Evolutionary conservation across 2,113 vertebrate genomes (phyloP).

Genomic region (Catharus minimus): DNA sequence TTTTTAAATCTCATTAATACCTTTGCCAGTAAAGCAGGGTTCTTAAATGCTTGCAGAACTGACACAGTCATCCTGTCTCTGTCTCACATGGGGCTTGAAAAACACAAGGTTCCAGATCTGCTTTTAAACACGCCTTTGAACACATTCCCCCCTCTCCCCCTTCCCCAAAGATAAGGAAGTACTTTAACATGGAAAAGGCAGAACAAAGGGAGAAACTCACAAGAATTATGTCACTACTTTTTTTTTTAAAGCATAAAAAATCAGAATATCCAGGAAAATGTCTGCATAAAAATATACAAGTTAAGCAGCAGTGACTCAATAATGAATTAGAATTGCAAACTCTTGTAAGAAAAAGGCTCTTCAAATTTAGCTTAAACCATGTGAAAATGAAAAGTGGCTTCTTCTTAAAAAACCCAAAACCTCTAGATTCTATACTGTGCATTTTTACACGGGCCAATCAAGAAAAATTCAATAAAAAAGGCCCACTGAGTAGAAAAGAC

Average conservation of each 20-base stretch:
- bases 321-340: neutral
- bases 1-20: constrained; percentile 42
- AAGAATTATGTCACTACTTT: neutral
- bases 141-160: neutral
- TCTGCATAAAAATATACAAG: neutral
- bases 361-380: neutral
- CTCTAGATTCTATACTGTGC: neutral
- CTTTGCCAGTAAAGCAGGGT: neutral
- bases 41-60: neutral
- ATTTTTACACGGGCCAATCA: neutral
- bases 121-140: neutral
- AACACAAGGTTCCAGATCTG: neutral
- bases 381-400: neutral
- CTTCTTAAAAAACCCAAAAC: neutral
- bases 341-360: neutral
- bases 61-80: neutral
- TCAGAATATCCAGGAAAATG: neutral
- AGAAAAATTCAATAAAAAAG: neutral
- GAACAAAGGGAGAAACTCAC: neutral
- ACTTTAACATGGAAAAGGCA: neutral
- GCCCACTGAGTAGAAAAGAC: neutral
- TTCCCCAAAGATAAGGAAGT: neutral
- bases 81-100: neutral
- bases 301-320: neutral
- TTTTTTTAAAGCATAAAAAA: neutral